phyloP scores from a whole-genome alignment of 2,888 invertebrate species.

The Amblyjoppa proteus region DNA sequence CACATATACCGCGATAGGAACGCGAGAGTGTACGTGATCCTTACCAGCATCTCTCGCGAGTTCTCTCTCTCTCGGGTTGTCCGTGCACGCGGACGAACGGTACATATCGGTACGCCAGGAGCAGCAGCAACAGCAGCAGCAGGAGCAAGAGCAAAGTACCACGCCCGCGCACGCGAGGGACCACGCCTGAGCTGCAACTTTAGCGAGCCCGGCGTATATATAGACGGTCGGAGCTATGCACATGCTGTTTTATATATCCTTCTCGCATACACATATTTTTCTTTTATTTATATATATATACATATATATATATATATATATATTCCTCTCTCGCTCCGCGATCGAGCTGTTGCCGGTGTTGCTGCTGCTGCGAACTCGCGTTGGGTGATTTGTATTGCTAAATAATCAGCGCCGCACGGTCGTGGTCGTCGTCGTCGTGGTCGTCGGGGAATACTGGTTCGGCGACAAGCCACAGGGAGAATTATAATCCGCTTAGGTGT shows the following conservation, averaged over 20 bases:
- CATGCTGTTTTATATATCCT: conserved; percentile 20
- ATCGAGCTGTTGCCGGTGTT: conserved; percentile 25
- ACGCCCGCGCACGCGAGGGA: conserved; percentile 82
- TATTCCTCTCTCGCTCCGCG: conserved; percentile 27
- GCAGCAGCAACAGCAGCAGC: conserved; percentile 52
- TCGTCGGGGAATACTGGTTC: conserved; percentile 81
- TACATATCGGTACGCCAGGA: conserved; percentile 47
- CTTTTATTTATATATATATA: conserved; percentile 10
- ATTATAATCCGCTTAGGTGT: conserved; percentile 75
- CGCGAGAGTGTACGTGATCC: conserved; percentile 5
- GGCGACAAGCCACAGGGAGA: conserved; percentile 77
- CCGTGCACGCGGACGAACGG: conserved; percentile 45
- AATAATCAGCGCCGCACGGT: conserved; percentile 80
- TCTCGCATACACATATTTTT: conserved; percentile 18
- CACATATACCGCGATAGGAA: conserved; percentile 6
- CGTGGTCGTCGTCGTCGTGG: conserved; percentile 63
- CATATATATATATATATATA: background rate
- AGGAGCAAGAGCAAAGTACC: conserved; percentile 69
- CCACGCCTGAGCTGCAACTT: conserved; percentile 40
- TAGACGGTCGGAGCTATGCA: conserved; percentile 32
- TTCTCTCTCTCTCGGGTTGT: conserved; percentile 40
- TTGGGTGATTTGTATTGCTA: conserved; percentile 82
- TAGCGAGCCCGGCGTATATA: conserved; percentile 17
- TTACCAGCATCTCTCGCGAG: conserved; percentile 51
- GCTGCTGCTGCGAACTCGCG: conserved; percentile 65